phyloP scores from a whole-genome alignment of 1,140 invertebrate genomes.

The Megalonaias nervosa region DNA sequence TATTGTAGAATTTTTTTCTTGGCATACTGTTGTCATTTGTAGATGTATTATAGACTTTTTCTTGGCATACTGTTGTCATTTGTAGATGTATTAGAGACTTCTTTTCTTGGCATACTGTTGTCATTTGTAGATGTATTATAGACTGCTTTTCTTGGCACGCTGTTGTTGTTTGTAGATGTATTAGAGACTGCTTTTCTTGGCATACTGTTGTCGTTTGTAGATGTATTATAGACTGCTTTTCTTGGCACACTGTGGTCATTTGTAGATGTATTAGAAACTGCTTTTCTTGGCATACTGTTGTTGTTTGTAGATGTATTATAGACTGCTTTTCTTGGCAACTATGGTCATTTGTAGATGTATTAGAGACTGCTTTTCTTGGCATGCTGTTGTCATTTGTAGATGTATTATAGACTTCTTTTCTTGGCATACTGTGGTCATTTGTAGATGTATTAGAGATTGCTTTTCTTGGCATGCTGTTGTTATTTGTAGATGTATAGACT shows the following conservation, averaged over 20 bases:
- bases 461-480: not conserved
- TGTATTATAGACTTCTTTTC: not conserved
- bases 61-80: not conserved
- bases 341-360: too few species aligned
- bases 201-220: not conserved
- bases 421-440: not conserved
- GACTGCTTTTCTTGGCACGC: not conserved
- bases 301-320: too few species aligned
- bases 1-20: not conserved
- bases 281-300: too few species aligned
- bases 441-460: not conserved
- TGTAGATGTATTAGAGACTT: not conserved
- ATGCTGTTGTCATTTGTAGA: too few species aligned
- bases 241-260: too few species aligned
- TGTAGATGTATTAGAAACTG: too few species aligned
- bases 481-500: not conserved
- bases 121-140: not conserved
- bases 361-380: too few species aligned
- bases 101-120: conserved; percentile 4
- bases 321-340: too few species aligned
- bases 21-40: not conserved
- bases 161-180: not conserved
- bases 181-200: not conserved
- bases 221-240: not conserved
- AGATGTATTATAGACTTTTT: not conserved